These are phyloP conservation scores for Poecilia picta DNA, from an alignment of 2,797 vertebrate genomes.

Conservation along the genomic window DNA sequence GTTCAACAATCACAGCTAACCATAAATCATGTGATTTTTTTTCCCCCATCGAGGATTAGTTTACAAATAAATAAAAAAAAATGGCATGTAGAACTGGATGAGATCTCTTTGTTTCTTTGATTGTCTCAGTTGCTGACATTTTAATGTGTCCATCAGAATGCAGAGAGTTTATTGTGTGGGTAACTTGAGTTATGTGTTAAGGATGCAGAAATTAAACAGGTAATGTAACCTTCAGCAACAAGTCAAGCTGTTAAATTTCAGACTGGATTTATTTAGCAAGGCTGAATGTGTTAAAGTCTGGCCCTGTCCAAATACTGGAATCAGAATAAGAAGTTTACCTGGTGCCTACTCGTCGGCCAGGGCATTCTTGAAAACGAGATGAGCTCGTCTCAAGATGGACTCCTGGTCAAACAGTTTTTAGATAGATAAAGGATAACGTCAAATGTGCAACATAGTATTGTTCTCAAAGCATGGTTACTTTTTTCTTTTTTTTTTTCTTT, in stretches of 20 bases:
- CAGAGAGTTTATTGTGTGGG: slow-evolving; percentile 58
- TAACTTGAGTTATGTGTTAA: slow-evolving; percentile 65
- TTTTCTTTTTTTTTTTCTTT: slow-evolving; percentile 37
- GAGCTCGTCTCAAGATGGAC: slow-evolving; percentile 90
- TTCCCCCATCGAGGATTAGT: slow-evolving; percentile 16
- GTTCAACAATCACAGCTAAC: slow-evolving; percentile 47
- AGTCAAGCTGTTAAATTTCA: slow-evolving; percentile 67
- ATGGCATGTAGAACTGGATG: slow-evolving; percentile 66
- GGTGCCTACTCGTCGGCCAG: slow-evolving; percentile 88
- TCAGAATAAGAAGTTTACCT: slow-evolving; percentile 87
- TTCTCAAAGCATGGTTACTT: slow-evolving; percentile 83
- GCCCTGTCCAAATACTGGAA: slow-evolving; percentile 78
- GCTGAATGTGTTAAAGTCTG: slow-evolving; percentile 70
- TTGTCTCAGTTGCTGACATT: slow-evolving; percentile 63
- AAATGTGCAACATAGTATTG: slow-evolving; percentile 85
- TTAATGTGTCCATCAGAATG: slow-evolving; percentile 60
- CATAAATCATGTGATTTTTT: slow-evolving; percentile 53
- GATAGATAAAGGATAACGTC: slow-evolving; percentile 87
- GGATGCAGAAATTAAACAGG: slow-evolving; percentile 67
- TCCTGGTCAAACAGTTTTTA: slow-evolving; percentile 90
- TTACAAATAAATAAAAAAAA: slow-evolving; percentile 28
- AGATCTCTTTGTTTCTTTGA: slow-evolving; percentile 65
- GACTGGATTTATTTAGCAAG: slow-evolving; percentile 74
- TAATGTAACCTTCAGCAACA: slow-evolving; percentile 64
- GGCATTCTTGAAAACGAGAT: slow-evolving; percentile 90